These are phyloP conservation scores for Platyscapa corneri DNA, from an alignment of 1,140 invertebrate genomes.

Conservation along the genomic window DNA sequence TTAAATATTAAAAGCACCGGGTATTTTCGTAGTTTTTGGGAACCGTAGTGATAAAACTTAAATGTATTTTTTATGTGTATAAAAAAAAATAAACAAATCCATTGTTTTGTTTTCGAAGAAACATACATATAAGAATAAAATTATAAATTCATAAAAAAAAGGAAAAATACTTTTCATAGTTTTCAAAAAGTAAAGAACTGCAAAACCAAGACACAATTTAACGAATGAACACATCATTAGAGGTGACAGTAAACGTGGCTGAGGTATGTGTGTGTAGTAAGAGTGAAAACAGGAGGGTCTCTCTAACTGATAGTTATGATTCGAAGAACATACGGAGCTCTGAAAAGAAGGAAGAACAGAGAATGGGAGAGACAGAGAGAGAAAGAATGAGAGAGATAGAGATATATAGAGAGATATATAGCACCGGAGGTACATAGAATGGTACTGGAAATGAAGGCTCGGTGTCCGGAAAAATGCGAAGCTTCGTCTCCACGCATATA, in stretches of 20 bases:
- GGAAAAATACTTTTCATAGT: constrained; percentile 32
- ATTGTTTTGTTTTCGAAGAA: neutral
- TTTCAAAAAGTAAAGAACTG: constrained; percentile 51
- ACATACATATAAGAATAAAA: neutral
- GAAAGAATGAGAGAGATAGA: constrained; percentile 19
- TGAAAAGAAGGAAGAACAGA: neutral
- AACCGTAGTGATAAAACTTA: too few relatives aligned
- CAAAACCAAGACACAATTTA: constrained; percentile 49
- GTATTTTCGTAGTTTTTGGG: too few relatives aligned
- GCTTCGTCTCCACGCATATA: constrained; percentile 72
- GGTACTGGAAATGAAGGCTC: constrained; percentile 70
- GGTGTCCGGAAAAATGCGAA: constrained; percentile 72
- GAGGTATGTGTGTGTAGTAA: constrained; percentile 63
- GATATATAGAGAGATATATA: constrained; percentile 29
- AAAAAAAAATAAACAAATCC: neutral
- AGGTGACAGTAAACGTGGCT: constrained; percentile 57
- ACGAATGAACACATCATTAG: too few relatives aligned
- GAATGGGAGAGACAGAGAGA: neutral
- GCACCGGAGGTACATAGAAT: constrained; percentile 47
- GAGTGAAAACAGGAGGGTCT: constrained; percentile 1
- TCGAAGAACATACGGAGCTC: constrained; percentile 41
- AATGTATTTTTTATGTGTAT: too few relatives aligned
- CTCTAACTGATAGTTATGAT: constrained; percentile 45
- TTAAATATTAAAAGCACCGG: too few relatives aligned
- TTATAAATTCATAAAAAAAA: neutral